Base-by-base conservation (phyloP, 2,797 vertebrate species). In the Channallabes apus region DNA sequence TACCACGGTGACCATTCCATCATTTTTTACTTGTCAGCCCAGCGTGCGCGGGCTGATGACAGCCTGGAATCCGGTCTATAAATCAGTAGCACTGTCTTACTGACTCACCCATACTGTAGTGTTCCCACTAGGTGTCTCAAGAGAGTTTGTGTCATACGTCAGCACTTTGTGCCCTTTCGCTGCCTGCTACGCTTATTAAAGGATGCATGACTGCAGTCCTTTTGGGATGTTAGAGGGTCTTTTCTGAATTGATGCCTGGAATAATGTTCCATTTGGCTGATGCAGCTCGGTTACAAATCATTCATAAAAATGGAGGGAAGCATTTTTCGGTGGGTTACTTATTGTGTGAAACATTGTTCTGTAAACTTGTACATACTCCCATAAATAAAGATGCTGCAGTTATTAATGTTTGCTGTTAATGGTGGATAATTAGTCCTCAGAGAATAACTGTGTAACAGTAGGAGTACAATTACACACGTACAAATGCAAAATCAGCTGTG, bases 61-160 rank as follows among this genome's bases (percentile, higher is more conserved):
- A 87, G 86, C 76, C 89, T 88, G 86, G 89, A 88, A 87, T 86
- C 82, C 80, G 83, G 62, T 22, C 38, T 81, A 51, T 83, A 88
- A 88, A 86, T 89, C 86, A 89, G 56, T 24, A 46, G n/a, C 61
- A 80, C 67, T 65, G 82, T 35, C 80, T 67, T 24, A 22, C 73
- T 20, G 35, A 71, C 65, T 59, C 54, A 18, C 24, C 41, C 3
- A 12, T 46, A 41, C 65, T 35, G 15, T 71, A 38, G 65, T n/a
- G 12, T 85, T 85, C 61, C 32, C 46, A 24, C 85, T 46, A 59
- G 84, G 51, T 58, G 41, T 80, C 75, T 75, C 68, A 7, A 61
- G 38, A 68, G 46, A 67, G 68, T 46, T 71, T 24, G 59, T 41
- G 35, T 84, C 78, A 82, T 72, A 67, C 51, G 27, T 84, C 82